phyloP scores from a whole-genome alignment of 2,113 vertebrate genomes.

The Talpa occidentalis region DNA sequence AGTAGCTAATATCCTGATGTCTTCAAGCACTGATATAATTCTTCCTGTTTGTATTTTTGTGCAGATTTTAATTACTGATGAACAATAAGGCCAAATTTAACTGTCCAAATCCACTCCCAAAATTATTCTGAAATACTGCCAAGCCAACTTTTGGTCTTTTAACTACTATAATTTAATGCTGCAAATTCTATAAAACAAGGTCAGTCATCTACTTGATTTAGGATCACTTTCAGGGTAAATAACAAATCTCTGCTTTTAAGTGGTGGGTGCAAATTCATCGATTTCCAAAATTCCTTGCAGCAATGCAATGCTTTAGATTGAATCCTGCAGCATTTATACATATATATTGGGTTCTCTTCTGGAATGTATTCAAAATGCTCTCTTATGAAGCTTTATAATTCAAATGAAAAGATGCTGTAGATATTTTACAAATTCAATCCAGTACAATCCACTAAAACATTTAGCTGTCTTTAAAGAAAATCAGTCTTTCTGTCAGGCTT shows the following conservation, averaged over 20 bases:
- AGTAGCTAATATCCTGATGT: background rate
- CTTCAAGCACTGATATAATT: background rate
- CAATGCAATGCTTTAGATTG: background rate
- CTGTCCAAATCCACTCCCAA: background rate
- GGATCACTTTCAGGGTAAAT: background rate
- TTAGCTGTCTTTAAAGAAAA: conserved; percentile 68
- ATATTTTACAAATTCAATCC: conserved; percentile 52
- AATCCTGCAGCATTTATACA: background rate
- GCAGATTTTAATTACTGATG: conserved; percentile 21
- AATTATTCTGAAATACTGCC: conserved; percentile 13
- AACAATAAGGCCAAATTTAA: background rate
- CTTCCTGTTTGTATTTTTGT: background rate
- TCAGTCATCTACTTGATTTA: background rate
- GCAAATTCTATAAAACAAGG: background rate
- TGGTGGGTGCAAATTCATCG: background rate
- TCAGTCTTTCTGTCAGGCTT: conserved; percentile 53
- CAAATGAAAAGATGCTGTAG: conserved; percentile 19
- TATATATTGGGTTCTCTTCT: background rate
- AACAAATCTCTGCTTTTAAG: conserved; percentile 18
- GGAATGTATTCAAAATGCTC: conserved; percentile 49
- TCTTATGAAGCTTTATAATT: conserved; percentile 68
- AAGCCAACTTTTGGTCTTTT: background rate
- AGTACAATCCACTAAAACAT: conserved; percentile 33
- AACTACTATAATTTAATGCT: background rate
- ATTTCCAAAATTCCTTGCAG: background rate